Conservation (phyloP, 92 coral and sea anemone species). For the Diadumene lineata region DNA sequence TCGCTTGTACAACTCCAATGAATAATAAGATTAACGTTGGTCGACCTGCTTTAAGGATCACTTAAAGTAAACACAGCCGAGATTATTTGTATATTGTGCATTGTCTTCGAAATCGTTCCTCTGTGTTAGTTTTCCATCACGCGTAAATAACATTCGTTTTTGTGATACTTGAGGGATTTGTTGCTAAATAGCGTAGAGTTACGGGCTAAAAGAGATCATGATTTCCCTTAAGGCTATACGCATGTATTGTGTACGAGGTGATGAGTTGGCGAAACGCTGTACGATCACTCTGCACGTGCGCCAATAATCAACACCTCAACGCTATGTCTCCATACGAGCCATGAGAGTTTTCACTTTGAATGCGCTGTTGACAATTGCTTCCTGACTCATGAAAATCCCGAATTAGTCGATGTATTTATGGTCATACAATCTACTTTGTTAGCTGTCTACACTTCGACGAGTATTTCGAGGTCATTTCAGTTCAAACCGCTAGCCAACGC, state of each 20-base stretch:
- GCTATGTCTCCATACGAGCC: slow-evolving; percentile 2
- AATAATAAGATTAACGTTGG: slow-evolving; percentile 30
- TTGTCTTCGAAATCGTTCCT: not conserved
- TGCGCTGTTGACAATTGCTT: slow-evolving; percentile 35
- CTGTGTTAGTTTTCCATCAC: not conserved
- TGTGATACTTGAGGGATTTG: slow-evolving; percentile 1
- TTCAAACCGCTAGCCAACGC: not conserved
- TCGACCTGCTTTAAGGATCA: slow-evolving; percentile 12
- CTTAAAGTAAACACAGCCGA: slow-evolving; percentile 12
- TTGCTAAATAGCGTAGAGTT: slow-evolving; percentile 7
- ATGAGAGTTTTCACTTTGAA: slow-evolving; percentile 18
- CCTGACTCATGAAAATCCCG: slow-evolving; percentile 19
- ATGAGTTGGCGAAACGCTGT: slow-evolving; percentile 16
- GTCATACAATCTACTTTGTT: slow-evolving; percentile 11
- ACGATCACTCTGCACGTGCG: slow-evolving; percentile 35
- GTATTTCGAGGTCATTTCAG: slow-evolving; percentile 22
- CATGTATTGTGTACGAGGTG: slow-evolving; percentile 8
- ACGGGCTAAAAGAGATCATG: slow-evolving; percentile 19
- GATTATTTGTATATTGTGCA: slow-evolving; percentile 4
- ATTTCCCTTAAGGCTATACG: not conserved
- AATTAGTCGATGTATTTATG: not conserved
- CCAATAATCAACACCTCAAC: slow-evolving; percentile 22
- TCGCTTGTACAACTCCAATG: slow-evolving; percentile 5
- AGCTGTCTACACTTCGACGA: not conserved
- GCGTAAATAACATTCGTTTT: slow-evolving; percentile 19